Percentiles rank a stretch among this genome's conserved stretches.
phyloP scores from a whole-genome alignment of 2,888 invertebrate species.

The Cordylochernes scorpioides region DNA sequence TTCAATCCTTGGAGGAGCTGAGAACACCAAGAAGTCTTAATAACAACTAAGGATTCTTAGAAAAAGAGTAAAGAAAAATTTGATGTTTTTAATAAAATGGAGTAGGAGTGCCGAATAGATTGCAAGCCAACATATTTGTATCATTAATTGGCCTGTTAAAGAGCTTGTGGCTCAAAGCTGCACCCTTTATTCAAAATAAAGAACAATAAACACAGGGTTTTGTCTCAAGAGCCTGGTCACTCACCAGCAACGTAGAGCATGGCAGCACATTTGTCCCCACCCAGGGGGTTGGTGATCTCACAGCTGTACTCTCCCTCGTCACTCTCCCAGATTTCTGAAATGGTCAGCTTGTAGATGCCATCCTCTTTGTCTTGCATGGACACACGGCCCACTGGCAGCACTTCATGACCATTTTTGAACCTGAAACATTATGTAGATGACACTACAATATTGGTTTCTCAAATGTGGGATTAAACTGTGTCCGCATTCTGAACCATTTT shows the following conservation, averaged over 20 bases:
- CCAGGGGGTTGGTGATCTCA: conserved; percentile 74
- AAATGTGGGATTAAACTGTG: too few species aligned
- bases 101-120: too few species aligned
- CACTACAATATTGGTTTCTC: too few species aligned
- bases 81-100: too few species aligned
- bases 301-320: conserved; percentile 92
- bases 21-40: conserved; percentile 2
- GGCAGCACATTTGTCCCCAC: conserved; percentile 61
- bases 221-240: conserved; percentile 18
- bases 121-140: too few species aligned
- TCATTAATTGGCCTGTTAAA: too few species aligned
- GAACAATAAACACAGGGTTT: background rate
- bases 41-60: too few species aligned
- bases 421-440: conserved; percentile 15
- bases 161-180: too few species aligned
- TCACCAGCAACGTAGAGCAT: conserved; percentile 67
- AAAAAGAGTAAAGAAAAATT: too few species aligned
- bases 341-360: conserved; percentile 54
- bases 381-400: conserved; percentile 40
- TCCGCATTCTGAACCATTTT: too few species aligned
- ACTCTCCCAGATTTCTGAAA: conserved; percentile 57
- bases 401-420: conserved; percentile 63
- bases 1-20: conserved; percentile 69
- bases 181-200: background rate
- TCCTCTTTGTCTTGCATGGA: conserved; percentile 34